Conservation (phyloP, 2,113 vertebrate species). For the pig (Sus scrofa) region DNA sequence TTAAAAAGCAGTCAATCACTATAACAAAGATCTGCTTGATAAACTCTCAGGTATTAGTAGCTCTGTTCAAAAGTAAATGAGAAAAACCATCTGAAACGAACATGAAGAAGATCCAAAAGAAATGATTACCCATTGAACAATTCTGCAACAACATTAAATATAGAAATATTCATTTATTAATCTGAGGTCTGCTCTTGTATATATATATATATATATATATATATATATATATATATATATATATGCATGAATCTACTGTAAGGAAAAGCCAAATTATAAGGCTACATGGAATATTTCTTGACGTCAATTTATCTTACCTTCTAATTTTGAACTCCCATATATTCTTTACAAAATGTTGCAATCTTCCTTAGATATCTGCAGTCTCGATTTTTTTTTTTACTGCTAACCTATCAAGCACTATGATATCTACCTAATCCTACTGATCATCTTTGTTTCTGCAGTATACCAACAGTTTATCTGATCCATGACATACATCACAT, state of each 20-base stretch:
- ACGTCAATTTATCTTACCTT: neutral
- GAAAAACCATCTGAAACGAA: neutral
- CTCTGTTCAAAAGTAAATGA: slow-evolving; percentile 15
- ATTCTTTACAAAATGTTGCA: neutral
- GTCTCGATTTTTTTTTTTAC: neutral
- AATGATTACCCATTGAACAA: neutral
- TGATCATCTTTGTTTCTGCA: neutral
- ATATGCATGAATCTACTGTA: neutral
- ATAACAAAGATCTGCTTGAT: neutral
- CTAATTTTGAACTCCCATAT: neutral
- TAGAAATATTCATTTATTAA: neutral
- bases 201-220: no score
- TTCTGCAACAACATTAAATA: neutral
- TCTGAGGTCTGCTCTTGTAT: neutral
- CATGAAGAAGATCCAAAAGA: neutral
- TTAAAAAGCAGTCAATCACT: neutral
- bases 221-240: neutral
- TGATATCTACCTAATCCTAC: neutral
- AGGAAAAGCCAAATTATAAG: neutral
- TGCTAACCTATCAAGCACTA: neutral
- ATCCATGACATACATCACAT: neutral
- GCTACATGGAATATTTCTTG: neutral
- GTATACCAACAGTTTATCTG: neutral
- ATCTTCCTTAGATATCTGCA: neutral
- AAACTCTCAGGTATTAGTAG: neutral